These are phyloP conservation scores for Cylindroiulus punctatus DNA, from an alignment of 2,888 invertebrate genomes.

Conservation along the genomic window DNA sequence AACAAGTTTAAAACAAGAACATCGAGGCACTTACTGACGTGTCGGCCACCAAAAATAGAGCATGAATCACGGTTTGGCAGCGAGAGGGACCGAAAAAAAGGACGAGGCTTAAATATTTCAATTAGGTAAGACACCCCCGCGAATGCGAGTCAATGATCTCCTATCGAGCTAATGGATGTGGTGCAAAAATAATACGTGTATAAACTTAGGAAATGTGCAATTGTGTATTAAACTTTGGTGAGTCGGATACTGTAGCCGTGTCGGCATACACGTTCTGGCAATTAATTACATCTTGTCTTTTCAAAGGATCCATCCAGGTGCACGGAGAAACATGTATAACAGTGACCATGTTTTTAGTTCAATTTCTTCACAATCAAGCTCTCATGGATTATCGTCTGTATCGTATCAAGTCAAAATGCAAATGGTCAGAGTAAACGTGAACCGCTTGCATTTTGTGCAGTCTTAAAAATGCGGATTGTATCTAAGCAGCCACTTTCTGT, in stretches of 20 bases:
- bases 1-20: constrained; percentile 29
- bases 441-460: not conserved
- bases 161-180: not conserved
- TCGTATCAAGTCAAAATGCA: not conserved
- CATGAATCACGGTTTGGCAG: constrained; percentile 20
- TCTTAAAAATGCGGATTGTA: not conserved
- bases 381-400: too few relatives aligned
- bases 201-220: too few relatives aligned
- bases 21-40: constrained; percentile 15
- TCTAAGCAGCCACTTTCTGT: not conserved
- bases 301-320: too few relatives aligned
- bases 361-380: too few relatives aligned
- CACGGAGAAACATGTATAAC: too few relatives aligned
- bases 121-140: constrained; percentile 38
- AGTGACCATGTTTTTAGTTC: too few relatives aligned
- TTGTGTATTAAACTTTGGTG: too few relatives aligned
- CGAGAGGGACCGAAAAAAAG: not conserved
- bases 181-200: not conserved
- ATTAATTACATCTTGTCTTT: too few relatives aligned
- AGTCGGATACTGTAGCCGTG: too few relatives aligned
- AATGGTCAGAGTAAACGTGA: constrained; percentile 5
- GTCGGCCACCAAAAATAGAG: not conserved
- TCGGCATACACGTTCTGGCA: too few relatives aligned
- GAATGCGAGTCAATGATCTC: constrained; percentile 15
- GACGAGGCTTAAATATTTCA: constrained; percentile 14